Evolutionary conservation across 2,797 vertebrate genomes (phyloP).

Genomic region (Mormyrops attenuatus): DNA sequence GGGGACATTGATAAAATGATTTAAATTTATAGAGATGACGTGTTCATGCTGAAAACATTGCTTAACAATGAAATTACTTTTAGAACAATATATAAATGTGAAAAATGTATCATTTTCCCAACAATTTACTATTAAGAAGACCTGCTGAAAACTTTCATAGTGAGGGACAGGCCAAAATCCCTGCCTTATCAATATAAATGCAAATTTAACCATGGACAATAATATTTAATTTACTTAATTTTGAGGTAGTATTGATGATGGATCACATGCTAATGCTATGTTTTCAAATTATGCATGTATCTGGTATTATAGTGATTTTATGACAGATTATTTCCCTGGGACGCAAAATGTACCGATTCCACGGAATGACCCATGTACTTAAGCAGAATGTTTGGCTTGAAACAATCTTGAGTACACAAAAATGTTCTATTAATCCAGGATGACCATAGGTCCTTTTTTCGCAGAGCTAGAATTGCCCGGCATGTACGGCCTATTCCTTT

Average conservation of each 20-base stretch:
- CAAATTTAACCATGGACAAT: neutral
- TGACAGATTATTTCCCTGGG: neutral
- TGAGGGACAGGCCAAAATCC: neutral
- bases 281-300: neutral
- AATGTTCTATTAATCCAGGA: neutral
- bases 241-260: neutral
- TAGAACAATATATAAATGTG: no score
- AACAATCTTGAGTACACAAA: neutral
- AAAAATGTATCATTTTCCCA: neutral
- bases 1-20: no score
- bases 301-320: neutral
- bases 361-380: neutral
- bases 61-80: no score
- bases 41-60: no score
- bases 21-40: no score
- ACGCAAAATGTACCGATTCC: neutral
- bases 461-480: neutral
- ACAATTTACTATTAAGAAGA: neutral
- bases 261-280: neutral
- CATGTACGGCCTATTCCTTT: neutral
- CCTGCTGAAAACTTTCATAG: neutral
- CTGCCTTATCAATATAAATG: neutral
- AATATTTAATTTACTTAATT: neutral
- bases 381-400: neutral
- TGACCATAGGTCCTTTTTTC: neutral